These are phyloP conservation scores for Melanophora roralis DNA, from an alignment of 2,888 invertebrate genomes.

Conservation along the genomic window DNA sequence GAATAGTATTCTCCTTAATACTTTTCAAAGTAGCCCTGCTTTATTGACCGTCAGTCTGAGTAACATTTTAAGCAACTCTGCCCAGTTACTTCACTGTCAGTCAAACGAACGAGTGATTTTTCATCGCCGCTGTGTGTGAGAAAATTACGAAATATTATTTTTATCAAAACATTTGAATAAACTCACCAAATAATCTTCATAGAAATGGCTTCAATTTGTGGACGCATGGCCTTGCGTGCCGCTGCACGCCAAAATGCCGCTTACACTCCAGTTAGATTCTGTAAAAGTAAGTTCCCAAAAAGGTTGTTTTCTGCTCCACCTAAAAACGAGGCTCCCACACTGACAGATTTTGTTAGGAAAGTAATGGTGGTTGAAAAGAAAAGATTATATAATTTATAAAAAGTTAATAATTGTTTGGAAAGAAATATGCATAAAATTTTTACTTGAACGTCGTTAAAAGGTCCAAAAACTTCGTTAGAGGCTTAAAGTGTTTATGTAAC, in stretches of 20 bases:
- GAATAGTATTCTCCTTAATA: too few relatives aligned
- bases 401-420: conserved; percentile 4
- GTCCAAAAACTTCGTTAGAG: not conserved
- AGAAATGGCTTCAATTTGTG: conserved; percentile 87
- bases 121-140: conserved; percentile 65
- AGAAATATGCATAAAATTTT: conserved; percentile 5
- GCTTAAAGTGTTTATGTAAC: conserved; percentile 62
- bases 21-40: not conserved
- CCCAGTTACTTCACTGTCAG: conserved; percentile 40
- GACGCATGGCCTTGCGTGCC: conserved; percentile 83
- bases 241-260: conserved; percentile 82
- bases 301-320: conserved; percentile 28
- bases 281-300: conserved; percentile 81
- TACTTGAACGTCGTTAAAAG: conserved; percentile 8
- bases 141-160: conserved; percentile 65
- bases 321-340: conserved; percentile 48
- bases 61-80: conserved; percentile 31
- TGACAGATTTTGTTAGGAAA: conserved; percentile 45
- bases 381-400: conserved; percentile 63
- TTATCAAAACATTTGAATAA: conserved; percentile 48
- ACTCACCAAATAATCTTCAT: conserved; percentile 46
- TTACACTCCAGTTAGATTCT: conserved; percentile 81
- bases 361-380: not conserved
- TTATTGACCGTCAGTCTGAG: not conserved
- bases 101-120: conserved; percentile 61